These are phyloP conservation scores for Siniperca scherzeri DNA, from an alignment of 2,797 vertebrate genomes.

Conservation along the genomic window DNA sequence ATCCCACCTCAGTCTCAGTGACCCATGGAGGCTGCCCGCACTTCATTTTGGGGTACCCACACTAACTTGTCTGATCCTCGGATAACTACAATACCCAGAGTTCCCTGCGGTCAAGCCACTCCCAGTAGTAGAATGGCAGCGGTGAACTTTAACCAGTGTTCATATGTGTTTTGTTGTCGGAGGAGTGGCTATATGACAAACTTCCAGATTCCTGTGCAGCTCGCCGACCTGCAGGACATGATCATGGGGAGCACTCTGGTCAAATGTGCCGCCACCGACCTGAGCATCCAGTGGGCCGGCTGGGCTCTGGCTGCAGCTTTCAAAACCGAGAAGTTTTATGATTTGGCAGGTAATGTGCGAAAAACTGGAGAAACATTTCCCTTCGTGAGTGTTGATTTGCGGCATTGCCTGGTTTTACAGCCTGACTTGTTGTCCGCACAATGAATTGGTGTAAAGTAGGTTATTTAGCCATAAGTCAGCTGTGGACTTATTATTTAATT, in stretches of 20 bases:
- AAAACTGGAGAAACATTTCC: too few species aligned
- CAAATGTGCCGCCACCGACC: conserved; percentile 79
- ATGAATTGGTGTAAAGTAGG: not conserved
- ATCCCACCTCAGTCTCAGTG: not conserved
- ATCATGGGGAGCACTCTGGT: conserved; percentile 77
- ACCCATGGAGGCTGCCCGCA: too few species aligned
- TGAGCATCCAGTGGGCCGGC: conserved; percentile 85
- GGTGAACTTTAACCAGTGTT: conserved; percentile 69
- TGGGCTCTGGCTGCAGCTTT: conserved; percentile 83
- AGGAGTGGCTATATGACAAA: conserved; percentile 54
- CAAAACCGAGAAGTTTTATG: conserved; percentile 88
- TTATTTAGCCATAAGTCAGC: fast-evolving
- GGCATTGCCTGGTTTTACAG: not conserved
- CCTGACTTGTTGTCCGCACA: not conserved
- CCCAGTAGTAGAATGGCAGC: conserved; percentile 23
- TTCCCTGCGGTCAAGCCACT: conserved; percentile 42
- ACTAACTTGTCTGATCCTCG: not conserved
- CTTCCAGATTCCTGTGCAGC: not conserved
- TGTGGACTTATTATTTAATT: not conserved
- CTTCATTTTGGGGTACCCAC: not conserved
- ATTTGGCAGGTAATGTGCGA: conserved; percentile 84
- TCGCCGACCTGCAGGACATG: conserved; percentile 57
- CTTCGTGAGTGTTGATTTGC: not conserved
- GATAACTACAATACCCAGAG: conserved; percentile 80
- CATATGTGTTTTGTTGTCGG: not conserved